Evolutionary conservation across 2,888 invertebrate genomes (phyloP), one percentile per base, ranked within the genome.

Genomic region (Catonia carolina): DNA sequence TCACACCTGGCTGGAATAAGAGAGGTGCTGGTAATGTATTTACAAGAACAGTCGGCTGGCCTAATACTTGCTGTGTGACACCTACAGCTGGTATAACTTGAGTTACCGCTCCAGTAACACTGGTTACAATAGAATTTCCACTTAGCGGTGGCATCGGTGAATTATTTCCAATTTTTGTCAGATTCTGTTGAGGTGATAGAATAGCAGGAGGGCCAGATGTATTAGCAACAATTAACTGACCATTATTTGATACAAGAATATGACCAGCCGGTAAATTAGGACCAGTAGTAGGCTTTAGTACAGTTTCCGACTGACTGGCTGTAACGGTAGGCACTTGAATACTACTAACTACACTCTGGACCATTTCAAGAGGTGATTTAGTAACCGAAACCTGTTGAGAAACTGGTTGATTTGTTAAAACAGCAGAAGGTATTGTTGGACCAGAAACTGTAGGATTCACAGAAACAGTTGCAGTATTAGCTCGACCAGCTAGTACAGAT

Each of bases 21-120:
- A 88, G 86, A 0, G 88, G 88, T 15, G 86, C 77, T 49, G 84
- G 85, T 60, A 90, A 73, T 0, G 89, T 83, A 68, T 91, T 91
- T 1, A 92, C 84, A 4, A 92, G 78, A 0, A 89, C 86, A 0
- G 89, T 84, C 23, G 86, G 85, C 67, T 83, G 86, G 23, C 85
- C 86, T 2, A 86, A 77, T 15, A 86, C 80, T 67, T 84, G 80
- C 63, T 82, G 83, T 1, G 80, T 78, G 1, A 79, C 78, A 0
- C 78, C 79, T 0, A 80, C 81, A 0, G 82, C 78, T 1, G 84
- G 81, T 36, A 82, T 78, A 0, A 82, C 81, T 70, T 64, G 62
- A 3, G 80, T 78, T 6, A 82, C 78, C 1, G 84, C 78, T 0
- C 80, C 81, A 1, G 80, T 82, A 1, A 82, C 83, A 65, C 81